Evolutionary conservation across 2,888 invertebrate species (phyloP).

Genomic region (Bursaphelenchus okinawaensis): DNA sequence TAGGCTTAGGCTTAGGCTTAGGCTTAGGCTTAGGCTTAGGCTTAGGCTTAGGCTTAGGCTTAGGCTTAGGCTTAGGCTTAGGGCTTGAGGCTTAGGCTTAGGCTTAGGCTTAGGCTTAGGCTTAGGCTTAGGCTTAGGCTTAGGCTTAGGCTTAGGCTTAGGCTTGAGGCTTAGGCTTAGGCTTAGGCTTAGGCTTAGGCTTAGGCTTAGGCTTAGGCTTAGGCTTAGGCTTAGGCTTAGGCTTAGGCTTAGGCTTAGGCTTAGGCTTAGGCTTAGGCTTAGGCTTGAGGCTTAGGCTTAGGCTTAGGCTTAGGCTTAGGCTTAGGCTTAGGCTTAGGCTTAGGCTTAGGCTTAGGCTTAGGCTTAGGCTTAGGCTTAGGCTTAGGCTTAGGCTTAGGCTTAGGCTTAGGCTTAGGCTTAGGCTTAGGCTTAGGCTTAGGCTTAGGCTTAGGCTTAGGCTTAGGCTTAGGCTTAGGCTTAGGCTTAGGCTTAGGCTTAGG

Average conservation of each 20-base stretch:
- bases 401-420: slow-evolving; percentile 31
- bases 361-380: slow-evolving; percentile 33
- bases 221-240: no score
- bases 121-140: no score
- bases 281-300: slow-evolving; percentile 28
- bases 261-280: slow-evolving; percentile 29
- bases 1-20: no score
- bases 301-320: slow-evolving; percentile 23
- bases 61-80: no score
- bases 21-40: no score
- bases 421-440: slow-evolving; percentile 30
- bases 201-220: no score
- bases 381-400: slow-evolving; percentile 26
- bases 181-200: no score
- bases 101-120: no score
- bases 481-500: slow-evolving; percentile 27
- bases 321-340: slow-evolving; percentile 25
- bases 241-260: slow-evolving; percentile 17
- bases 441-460: slow-evolving; percentile 34
- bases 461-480: slow-evolving; percentile 28
- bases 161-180: no score
- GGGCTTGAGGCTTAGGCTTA: no score
- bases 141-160: no score
- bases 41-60: no score
- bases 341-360: slow-evolving; percentile 31